phyloP scores from a whole-genome alignment of 2,113 vertebrate genomes.

The Sardina pilchardus region DNA sequence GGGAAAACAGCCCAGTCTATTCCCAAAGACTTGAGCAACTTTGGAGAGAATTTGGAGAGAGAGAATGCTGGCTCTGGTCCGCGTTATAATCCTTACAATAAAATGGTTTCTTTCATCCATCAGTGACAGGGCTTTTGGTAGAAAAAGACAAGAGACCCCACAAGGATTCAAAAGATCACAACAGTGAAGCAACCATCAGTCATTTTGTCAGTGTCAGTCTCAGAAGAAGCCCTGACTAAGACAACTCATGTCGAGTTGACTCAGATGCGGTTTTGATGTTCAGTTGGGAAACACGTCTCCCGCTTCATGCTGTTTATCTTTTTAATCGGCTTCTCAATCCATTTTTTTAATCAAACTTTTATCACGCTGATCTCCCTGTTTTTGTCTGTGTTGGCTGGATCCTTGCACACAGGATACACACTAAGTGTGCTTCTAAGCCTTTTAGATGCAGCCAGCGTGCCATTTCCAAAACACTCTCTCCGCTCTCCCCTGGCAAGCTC shows the following conservation, averaged over 20 bases:
- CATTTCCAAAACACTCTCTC: neutral
- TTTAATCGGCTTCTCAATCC: neutral
- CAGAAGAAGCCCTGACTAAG: neutral
- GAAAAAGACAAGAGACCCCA: neutral
- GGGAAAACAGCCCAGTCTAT: slow-evolving; percentile 49
- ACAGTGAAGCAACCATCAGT: neutral
- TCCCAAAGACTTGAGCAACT: slow-evolving; percentile 43
- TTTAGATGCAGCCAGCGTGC: neutral
- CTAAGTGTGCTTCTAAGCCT: neutral
- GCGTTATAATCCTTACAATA: neutral
- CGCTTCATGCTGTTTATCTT: neutral
- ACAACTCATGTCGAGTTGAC: neutral
- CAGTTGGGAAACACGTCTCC: neutral
- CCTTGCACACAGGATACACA: neutral
- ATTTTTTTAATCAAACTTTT: neutral
- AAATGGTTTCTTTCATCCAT: neutral
- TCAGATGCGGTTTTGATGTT: neutral
- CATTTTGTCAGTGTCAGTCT: neutral
- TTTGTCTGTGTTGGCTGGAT: neutral
- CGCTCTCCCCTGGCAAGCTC: neutral
- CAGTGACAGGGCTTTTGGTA: neutral
- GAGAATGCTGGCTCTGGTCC: neutral
- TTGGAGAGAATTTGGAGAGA: neutral
- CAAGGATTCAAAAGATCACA: neutral
- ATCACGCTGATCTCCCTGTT: neutral